Evolutionary conservation across 2,888 invertebrate genomes (phyloP).

Genomic region (Darwinula stevensoni): DNA sequence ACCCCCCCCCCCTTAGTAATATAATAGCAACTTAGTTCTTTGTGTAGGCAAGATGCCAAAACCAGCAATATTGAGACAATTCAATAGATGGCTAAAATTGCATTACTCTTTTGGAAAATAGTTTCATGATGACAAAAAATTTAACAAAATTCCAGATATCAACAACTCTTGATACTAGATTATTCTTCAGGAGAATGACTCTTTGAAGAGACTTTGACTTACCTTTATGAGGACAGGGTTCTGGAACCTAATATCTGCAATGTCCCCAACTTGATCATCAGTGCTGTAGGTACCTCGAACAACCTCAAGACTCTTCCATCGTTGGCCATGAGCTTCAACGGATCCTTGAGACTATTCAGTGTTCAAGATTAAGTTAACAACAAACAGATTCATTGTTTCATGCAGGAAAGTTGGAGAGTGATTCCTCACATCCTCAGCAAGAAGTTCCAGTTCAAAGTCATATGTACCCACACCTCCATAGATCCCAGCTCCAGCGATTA

Average conservation of each 20-base stretch:
- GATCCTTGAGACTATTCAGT: conserved; percentile 9
- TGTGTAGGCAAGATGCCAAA: too few species aligned
- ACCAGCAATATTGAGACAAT: too few species aligned
- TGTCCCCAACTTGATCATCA: conserved; percentile 47
- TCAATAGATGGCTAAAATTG: too few species aligned
- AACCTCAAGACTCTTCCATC: conserved; percentile 61
- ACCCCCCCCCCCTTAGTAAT: too few species aligned
- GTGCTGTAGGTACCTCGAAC: conserved; percentile 53
- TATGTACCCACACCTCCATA: conserved; percentile 67
- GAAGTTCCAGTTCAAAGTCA: conserved; percentile 64
- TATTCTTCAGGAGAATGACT: too few species aligned
- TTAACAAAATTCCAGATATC: conserved; percentile 1
- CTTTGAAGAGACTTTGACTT: too few species aligned
- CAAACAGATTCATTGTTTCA: conserved; percentile 16
- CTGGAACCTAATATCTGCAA: conserved; percentile 68
- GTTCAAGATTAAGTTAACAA: too few species aligned
- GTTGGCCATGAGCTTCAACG: conserved; percentile 16
- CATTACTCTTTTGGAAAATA: too few species aligned
- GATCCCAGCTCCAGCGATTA: conserved; percentile 60
- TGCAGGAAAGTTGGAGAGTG: not conserved
- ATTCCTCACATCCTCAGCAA: conserved; percentile 28
- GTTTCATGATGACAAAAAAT: too few species aligned
- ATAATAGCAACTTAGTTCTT: too few species aligned
- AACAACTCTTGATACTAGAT: too few species aligned
- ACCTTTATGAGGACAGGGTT: conserved; percentile 57